Evolutionary conservation across 2,113 vertebrate genomes (phyloP).

Genomic region (Dendropsophus ebraccatus): DNA sequence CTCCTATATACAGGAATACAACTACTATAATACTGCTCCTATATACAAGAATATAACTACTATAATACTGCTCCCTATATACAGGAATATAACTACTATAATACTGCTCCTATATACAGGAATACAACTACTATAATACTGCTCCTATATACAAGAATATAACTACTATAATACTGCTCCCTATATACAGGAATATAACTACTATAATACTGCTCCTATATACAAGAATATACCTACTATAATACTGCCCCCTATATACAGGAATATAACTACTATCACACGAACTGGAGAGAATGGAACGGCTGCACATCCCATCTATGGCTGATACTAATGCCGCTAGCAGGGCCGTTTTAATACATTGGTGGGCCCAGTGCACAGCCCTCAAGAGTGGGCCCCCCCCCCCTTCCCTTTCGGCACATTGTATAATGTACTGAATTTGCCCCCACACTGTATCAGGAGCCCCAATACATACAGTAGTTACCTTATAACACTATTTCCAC

Average conservation of each 20-base stretch:
- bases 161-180: constrained; percentile 5
- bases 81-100: constrained; percentile 10
- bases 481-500: too few species aligned
- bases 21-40: not conserved
- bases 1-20: not conserved
- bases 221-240: constrained; percentile 8
- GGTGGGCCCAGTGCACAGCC: too few species aligned
- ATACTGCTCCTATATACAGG: not conserved
- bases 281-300: too few species aligned
- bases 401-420: too few species aligned
- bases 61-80: not conserved
- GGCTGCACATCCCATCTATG: too few species aligned
- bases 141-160: constrained; percentile 1
- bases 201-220: not conserved
- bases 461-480: too few species aligned
- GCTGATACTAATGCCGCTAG: too few species aligned
- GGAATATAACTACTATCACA: constrained; percentile 5
- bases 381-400: too few species aligned
- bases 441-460: too few species aligned
- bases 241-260: not conserved
- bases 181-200: not conserved
- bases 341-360: too few species aligned
- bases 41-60: not conserved
- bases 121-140: not conserved
- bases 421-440: too few species aligned